phyloP scores from a whole-genome alignment of 1,140 invertebrate genomes.

The Pollicipes pollicipes region DNA sequence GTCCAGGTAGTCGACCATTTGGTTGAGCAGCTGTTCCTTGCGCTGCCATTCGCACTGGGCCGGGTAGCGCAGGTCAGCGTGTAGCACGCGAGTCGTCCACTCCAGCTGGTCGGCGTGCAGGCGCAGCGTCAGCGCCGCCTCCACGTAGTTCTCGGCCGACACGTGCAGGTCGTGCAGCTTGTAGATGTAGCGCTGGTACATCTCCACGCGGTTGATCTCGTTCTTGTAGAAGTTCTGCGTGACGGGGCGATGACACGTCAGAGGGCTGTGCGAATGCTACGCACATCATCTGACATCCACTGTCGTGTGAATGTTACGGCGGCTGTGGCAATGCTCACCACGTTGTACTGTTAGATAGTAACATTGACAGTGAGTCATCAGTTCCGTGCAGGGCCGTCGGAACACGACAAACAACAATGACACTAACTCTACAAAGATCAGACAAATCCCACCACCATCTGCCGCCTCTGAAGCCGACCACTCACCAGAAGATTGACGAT shows the following conservation, averaged over 20 bases:
- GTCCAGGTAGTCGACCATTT: conserved; percentile 81
- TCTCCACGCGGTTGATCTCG: conserved; percentile 80
- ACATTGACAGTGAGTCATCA: no score
- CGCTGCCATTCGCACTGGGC: conserved; percentile 68
- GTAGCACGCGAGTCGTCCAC: conserved; percentile 56
- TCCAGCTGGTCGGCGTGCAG: conserved; percentile 76
- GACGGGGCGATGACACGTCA: conserved; percentile 8
- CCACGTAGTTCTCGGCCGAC: conserved; percentile 82
- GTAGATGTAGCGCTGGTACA: conserved; percentile 93
- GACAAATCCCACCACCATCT: not conserved
- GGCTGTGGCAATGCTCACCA: no score
- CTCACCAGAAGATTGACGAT: conserved; percentile 81
- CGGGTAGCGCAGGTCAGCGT: conserved; percentile 35
- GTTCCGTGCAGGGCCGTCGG: no score
- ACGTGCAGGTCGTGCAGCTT: conserved; percentile 87
- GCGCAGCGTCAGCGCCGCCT: conserved; percentile 88
- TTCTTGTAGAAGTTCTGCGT: conserved; percentile 90
- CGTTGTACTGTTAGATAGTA: no score
- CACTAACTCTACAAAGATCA: no score
- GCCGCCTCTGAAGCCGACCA: not conserved
- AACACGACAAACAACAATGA: no score
- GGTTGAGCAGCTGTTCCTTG: conserved; percentile 77
- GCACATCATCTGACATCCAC: no score
- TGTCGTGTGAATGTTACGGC: no score
- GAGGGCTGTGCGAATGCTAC: no score